Conservation (phyloP, 2,113 vertebrate genomes). For the Shinisaurus crocodilurus region DNA sequence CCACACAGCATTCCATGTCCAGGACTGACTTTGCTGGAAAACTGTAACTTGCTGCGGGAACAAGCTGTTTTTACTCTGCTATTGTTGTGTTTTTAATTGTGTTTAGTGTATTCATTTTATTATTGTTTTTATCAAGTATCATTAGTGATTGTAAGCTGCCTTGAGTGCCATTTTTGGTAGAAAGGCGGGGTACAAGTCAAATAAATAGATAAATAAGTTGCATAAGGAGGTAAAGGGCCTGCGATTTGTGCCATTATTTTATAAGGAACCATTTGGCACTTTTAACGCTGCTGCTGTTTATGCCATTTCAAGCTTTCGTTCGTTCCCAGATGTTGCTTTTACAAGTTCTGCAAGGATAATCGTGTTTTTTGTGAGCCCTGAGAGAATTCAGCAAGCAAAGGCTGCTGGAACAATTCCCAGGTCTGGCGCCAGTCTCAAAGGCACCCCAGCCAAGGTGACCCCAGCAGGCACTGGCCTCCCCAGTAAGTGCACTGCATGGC, state of each 20-base stretch:
- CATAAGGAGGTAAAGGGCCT: slow-evolving; percentile 6
- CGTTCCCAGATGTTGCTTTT: neutral
- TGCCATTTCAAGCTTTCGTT: neutral
- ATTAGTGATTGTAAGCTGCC: too few relatives aligned
- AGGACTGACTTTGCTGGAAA: neutral
- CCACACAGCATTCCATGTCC: neutral
- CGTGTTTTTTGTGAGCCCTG: neutral
- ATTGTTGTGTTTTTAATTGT: too few relatives aligned
- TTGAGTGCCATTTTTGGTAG: too few relatives aligned
- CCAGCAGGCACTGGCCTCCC: neutral
- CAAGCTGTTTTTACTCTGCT: neutral
- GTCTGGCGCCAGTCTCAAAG: neutral
- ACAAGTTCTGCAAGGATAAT: neutral
- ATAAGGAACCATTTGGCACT: slow-evolving; percentile 1
- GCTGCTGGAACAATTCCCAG: neutral
- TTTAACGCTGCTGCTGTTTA: neutral
- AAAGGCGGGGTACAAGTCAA: too few relatives aligned
- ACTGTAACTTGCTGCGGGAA: neutral
- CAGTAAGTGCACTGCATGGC: too few relatives aligned
- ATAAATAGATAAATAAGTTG: slow-evolving; percentile 3
- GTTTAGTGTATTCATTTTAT: too few relatives aligned
- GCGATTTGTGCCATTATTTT: neutral
- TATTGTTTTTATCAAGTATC: too few relatives aligned
- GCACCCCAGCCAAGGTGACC: neutral
- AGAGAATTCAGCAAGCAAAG: neutral